Conservation (phyloP, 2,888 invertebrate genomes). For the Phlogophora meticulosa region DNA sequence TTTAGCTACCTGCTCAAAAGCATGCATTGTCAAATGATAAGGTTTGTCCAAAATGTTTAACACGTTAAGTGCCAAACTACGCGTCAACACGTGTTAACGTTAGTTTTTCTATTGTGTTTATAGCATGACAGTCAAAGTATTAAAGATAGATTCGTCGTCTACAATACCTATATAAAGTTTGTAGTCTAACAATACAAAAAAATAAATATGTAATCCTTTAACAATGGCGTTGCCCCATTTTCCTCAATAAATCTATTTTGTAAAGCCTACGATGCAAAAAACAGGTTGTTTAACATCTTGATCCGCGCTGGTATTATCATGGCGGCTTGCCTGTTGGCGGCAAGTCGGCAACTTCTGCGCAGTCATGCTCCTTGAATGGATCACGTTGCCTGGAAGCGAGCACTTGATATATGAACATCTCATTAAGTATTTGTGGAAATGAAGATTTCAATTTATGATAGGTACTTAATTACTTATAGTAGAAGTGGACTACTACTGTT, state of each 20-base stretch:
- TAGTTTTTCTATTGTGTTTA: too few species aligned
- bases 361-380: slow-evolving; percentile 80
- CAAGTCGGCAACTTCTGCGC: slow-evolving; percentile 72
- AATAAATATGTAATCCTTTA: neutral
- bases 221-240: slow-evolving; percentile 21
- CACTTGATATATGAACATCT: slow-evolving; percentile 37
- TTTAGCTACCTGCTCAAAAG: neutral
- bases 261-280: slow-evolving; percentile 73
- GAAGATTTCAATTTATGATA: slow-evolving; percentile 4
- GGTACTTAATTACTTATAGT: neutral
- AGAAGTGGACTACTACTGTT: neutral
- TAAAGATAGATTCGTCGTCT: too few species aligned
- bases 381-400: slow-evolving; percentile 39
- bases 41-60: too few species aligned
- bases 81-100: too few species aligned
- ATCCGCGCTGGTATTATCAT: slow-evolving; percentile 75
- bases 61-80: too few species aligned
- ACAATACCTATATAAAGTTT: neutral
- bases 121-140: too few species aligned
- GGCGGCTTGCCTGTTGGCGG: slow-evolving; percentile 75
- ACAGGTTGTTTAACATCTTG: slow-evolving; percentile 83
- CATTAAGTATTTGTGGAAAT: slow-evolving; percentile 28
- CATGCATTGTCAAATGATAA: too few species aligned
- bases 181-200: neutral
- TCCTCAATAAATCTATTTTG: slow-evolving; percentile 59